Evolutionary conservation across 2,888 invertebrate genomes (phyloP).

Genomic region (Troides helena): DNA sequence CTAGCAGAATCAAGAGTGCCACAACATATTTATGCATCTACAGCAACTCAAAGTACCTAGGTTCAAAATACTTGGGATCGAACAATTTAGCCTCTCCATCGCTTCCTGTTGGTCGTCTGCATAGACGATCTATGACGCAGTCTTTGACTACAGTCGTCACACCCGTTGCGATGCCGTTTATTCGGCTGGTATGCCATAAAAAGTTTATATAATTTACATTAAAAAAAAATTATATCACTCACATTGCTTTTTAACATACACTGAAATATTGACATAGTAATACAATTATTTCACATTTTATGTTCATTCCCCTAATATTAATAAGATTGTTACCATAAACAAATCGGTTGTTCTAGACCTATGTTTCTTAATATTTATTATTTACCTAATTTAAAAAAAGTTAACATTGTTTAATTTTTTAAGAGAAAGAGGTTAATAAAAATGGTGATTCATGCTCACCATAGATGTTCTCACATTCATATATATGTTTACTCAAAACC

Average conservation of each 20-base stretch:
- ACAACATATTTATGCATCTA: constrained; percentile 52
- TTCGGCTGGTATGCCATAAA: constrained; percentile 71
- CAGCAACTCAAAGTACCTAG: constrained; percentile 81
- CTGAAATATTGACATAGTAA: background rate
- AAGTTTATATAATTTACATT: constrained; percentile 2
- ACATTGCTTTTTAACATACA: background rate
- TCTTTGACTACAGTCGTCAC: constrained; percentile 84
- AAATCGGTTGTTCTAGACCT: no score
- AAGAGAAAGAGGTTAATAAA: no score
- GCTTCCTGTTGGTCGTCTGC: constrained; percentile 65
- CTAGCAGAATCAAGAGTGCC: constrained; percentile 38
- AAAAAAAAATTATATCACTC: background rate
- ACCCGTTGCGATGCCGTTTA: constrained; percentile 86
- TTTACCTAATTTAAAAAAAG: background rate
- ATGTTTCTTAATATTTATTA: background rate
- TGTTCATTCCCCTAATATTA: no score
- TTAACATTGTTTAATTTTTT: no score
- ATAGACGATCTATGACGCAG: constrained; percentile 83
- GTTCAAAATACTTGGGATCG: constrained; percentile 83
- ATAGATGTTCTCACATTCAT: no score
- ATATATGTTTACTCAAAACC: no score
- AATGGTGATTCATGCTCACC: no score
- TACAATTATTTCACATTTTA: background rate
- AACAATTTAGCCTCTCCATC: constrained; percentile 72
- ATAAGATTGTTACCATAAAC: no score